Evolutionary conservation across 2,888 invertebrate genomes (phyloP).

Genomic region (Campoplex nolae): DNA sequence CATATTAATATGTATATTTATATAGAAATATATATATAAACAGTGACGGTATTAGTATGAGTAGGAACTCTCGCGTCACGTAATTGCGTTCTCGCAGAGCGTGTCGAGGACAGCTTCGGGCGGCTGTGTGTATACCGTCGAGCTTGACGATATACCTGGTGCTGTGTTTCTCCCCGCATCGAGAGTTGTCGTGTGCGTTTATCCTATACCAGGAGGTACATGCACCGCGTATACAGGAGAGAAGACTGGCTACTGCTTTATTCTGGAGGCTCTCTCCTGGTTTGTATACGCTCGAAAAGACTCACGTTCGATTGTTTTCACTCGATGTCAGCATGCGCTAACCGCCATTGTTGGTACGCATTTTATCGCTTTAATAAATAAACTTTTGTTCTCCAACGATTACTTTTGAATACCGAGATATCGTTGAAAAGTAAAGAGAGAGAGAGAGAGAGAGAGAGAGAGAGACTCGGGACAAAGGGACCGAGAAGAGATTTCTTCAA

Average conservation of each 20-base stretch:
- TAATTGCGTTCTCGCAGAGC: conserved; percentile 68
- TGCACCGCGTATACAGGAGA: background rate
- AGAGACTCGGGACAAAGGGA: background rate
- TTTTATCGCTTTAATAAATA: conserved; percentile 6
- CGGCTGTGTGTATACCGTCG: conserved; percentile 39
- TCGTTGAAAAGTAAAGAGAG: background rate
- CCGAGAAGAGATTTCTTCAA: background rate
- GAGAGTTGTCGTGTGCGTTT: background rate
- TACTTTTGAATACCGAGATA: background rate
- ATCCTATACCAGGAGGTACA: conserved; percentile 17
- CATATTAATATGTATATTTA: conserved; percentile 16
- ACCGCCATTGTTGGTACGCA: conserved; percentile 1
- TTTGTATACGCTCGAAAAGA: conserved; percentile 61
- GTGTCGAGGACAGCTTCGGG: conserved; percentile 64
- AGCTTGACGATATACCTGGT: conserved; percentile 43
- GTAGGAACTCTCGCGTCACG: conserved; percentile 59
- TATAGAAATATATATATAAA: background rate
- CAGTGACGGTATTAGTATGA: conserved; percentile 27
- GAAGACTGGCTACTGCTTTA: conserved; percentile 41
- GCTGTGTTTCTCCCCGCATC: conserved; percentile 12
- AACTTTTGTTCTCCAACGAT: conserved; percentile 34
- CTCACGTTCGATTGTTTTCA: conserved; percentile 66
- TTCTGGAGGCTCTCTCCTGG: conserved; percentile 33
- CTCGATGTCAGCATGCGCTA: conserved; percentile 29
- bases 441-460: background rate